These are phyloP conservation scores for Papilio glaucus DNA, from an alignment of 1,140 invertebrate species.

Conservation along the genomic window DNA sequence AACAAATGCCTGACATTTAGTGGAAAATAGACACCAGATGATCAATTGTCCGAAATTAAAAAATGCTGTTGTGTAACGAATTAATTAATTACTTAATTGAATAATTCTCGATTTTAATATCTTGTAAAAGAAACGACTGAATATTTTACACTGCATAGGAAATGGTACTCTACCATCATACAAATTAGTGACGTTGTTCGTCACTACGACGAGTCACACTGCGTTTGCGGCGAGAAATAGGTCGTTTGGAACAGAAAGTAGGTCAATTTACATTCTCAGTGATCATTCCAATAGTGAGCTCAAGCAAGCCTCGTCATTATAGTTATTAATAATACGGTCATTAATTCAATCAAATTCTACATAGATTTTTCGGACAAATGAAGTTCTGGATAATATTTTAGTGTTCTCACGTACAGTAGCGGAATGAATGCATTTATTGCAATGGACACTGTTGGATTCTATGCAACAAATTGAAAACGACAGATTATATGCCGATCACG, in stretches of 20 bases:
- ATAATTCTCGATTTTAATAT: background rate
- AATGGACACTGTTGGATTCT: constrained; percentile 66
- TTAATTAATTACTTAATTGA: too few relatives aligned
- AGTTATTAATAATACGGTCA: background rate
- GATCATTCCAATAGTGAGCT: constrained; percentile 52
- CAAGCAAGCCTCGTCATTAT: background rate
- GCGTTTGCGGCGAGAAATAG: constrained; percentile 62
- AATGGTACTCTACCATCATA: constrained; percentile 43
- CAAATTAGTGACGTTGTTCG: constrained; percentile 59
- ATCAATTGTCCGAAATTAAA: constrained; percentile 75
- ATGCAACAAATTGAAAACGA: constrained; percentile 57
- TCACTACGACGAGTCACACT: too few relatives aligned
- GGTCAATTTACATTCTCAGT: constrained; percentile 66
- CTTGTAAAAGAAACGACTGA: constrained; percentile 1
- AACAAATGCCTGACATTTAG: constrained; percentile 65
- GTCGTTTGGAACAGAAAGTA: constrained; percentile 65
- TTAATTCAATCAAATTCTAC: background rate
- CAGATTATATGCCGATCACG: constrained; percentile 62
- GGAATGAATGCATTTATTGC: constrained; percentile 78
- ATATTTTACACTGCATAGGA: constrained; percentile 39
- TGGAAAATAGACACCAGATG: constrained; percentile 61
- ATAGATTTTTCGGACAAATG: constrained; percentile 74
- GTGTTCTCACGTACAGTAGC: constrained; percentile 69
- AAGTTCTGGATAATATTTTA: constrained; percentile 68
- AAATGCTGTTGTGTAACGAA: background rate